Evolutionary conservation across 1,140 invertebrate species (phyloP).

Genomic region (Samia ricini): DNA sequence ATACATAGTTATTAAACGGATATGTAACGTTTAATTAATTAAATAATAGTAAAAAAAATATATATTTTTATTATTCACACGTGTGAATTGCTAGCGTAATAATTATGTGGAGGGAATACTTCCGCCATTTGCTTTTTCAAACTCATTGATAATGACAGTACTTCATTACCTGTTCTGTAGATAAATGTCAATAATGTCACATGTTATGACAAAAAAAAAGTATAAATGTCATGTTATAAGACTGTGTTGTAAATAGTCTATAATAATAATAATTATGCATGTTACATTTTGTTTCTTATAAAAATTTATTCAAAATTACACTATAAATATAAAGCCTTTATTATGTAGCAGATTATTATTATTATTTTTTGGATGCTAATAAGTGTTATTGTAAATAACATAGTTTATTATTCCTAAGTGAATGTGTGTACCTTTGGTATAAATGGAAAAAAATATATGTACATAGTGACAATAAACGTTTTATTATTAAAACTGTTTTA

Average conservation of each 20-base stretch:
- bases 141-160: too few species aligned
- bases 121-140: too few species aligned
- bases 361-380: slow-evolving; percentile 26
- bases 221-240: slow-evolving; percentile 5
- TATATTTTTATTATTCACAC: too few species aligned
- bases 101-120: too few species aligned
- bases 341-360: slow-evolving; percentile 35
- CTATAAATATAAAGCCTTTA: not conserved
- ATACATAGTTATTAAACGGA: not conserved
- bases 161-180: too few species aligned
- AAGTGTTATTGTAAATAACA: slow-evolving; percentile 39
- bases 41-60: too few species aligned
- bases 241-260: slow-evolving; percentile 20
- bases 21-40: too few species aligned
- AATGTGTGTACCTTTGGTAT: slow-evolving; percentile 34
- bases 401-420: slow-evolving; percentile 52
- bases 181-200: too few species aligned
- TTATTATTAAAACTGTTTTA: not conserved
- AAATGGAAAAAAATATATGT: slow-evolving; percentile 37
- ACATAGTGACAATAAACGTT: slow-evolving; percentile 40
- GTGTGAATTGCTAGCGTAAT: too few species aligned
- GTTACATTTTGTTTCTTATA: not conserved
- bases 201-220: too few species aligned
- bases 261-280: not conserved
- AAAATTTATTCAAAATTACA: slow-evolving; percentile 1